Evolutionary conservation across 2,113 vertebrate genomes (phyloP), one percentile per base, ranked within the genome.

Genomic region (Procavia capensis): DNA sequence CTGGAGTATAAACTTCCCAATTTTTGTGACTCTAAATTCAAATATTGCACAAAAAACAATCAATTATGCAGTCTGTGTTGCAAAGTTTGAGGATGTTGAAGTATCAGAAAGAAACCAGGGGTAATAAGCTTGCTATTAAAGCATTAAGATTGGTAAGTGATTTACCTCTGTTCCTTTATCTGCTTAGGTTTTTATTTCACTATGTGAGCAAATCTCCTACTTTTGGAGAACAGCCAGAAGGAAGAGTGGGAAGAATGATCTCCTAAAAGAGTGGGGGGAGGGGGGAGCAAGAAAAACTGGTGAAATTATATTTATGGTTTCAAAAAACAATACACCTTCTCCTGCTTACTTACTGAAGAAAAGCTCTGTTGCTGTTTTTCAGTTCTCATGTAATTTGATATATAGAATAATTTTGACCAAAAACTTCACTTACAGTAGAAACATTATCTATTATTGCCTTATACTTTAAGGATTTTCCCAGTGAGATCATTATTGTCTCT

Each of bases 121-220:
- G 39, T 94, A 96, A 84, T 76, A 95, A 96, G 94, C 72, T 47
- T 96, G 80, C 45, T 92, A 59, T 75, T 63, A 82, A 81, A 94
- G 70, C 85, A 95, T 68, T 97, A 50, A 76, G 79, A 94, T 96
- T 97, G 59, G 39, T 87, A 97, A 95, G 86, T 95, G 83, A 82
- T 93, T 91, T 88, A 22, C 95, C 70, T 96, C n/a, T 92, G 92
- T 95, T 95, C 74, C 63, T 95, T 85, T 95, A 93, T 96, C 50
- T 85, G 45, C 92, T 89, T 95, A 89, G 87, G 59, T 94, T 98
- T 98, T 97, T 90, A 97, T 98, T 97, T 97, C 90, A 94, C 78
- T 45, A 22, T 70, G 75, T 97, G 96, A 98, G 47, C 61, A 97
- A 96, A 88, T 97, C 96, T 89, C 45, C 91, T 97, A 5, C 95